Base-by-base conservation (phyloP, 2,888 invertebrate species). In the Andrena marginata region DNA sequence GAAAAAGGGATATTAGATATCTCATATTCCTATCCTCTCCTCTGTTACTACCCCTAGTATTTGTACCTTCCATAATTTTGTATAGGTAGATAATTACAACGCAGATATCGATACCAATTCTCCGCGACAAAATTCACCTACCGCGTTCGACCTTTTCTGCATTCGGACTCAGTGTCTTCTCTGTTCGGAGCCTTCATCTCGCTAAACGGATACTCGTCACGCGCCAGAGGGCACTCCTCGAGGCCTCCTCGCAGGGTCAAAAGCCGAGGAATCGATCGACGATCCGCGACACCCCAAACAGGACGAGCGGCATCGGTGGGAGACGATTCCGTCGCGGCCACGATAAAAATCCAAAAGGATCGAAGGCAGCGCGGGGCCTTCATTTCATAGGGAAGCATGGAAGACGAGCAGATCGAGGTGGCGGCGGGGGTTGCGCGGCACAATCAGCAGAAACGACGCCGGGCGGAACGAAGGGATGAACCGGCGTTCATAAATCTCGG, bases 401-500 rank as follows among this genome's bases (percentile, higher is more conserved):
- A 86, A 88, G 86, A 86, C 81, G 88, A 75, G 73, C 80, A 23
- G 56, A 56, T 31, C 80, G 77, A 71, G 77, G 71, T 54, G 70
- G 82, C 71, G 80, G 62, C 33, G 69, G 82, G 87, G 85, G 88
- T 85, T 77, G 68, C 80, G 54, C 62, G 87, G 86, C 88, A 90
- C 90, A 90, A 91, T 91, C 90, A 91, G 89, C 85, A 85, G 88
- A 86, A 88, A 85, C 88, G 83, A 81, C 81, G 71, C 85, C 85
- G 85, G 88, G 86, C 75, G 85, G 88, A 87, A 87, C 88, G 84
- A 83, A 91, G 92, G 91, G 92, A 91, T 90, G 92, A 92, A 90
- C 90, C 90, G 85, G 80, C 93, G 93, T 93, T 93, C 94, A 94
- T 94, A 94, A 94, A 94, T 94, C 94, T 94, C 93, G 88, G 91